Percentiles rank a stretch among this genome's conserved stretches.
Evolutionary conservation across 2,888 invertebrate genomes (phyloP).

Genomic region (Kryphioiulus occultus): DNA sequence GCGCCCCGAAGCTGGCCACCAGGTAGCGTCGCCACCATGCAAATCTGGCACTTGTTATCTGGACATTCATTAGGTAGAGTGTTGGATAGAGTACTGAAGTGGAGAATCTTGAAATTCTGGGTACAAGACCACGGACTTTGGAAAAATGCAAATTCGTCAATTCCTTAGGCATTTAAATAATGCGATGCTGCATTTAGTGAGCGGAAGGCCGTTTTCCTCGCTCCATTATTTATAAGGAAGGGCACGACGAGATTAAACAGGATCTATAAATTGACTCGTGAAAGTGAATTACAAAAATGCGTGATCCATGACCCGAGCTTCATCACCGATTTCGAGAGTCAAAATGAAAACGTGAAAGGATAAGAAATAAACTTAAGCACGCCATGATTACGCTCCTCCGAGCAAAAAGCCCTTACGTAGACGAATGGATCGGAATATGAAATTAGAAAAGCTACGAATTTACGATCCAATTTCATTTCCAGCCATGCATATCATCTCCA

Average conservation of each 20-base stretch:
- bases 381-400: slow-evolving; percentile 13
- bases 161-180: not conserved
- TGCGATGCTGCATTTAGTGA: slow-evolving; percentile 10
- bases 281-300: slow-evolving; percentile 36
- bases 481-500: slow-evolving; percentile 33
- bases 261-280: slow-evolving; percentile 25
- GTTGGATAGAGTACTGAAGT: not conserved
- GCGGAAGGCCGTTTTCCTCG: not conserved
- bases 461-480: slow-evolving; percentile 38
- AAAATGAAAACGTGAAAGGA: slow-evolving; percentile 39
- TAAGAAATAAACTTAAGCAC: slow-evolving; percentile 5
- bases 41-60: not conserved
- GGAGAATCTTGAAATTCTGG: not conserved
- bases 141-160: slow-evolving; percentile 4
- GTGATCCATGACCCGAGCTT: slow-evolving; percentile 38
- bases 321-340: slow-evolving; percentile 31
- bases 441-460: slow-evolving; percentile 35
- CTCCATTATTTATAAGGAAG: slow-evolving; percentile 33
- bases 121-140: not conserved
- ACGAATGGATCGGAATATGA: slow-evolving; percentile 39
- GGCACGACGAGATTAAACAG: slow-evolving; percentile 27
- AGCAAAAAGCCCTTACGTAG: slow-evolving; percentile 28
- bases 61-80: not conserved
- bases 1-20: not conserved
- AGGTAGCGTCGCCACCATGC: not conserved